These are phyloP conservation scores for Cosmia trapezina DNA, from an alignment of 2,888 invertebrate species.

Conservation along the genomic window DNA sequence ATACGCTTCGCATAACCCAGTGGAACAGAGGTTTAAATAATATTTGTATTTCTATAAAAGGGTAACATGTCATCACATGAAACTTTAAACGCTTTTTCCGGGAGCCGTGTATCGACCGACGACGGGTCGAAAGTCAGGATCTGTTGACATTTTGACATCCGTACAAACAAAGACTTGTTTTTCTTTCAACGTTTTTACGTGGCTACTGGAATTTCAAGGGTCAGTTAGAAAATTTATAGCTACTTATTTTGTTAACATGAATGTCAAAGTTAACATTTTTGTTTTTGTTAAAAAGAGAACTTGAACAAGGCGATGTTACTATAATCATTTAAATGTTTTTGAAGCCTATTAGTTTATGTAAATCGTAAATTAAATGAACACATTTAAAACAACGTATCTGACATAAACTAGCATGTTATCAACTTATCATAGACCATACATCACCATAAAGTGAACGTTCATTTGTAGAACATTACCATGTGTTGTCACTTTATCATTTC, in stretches of 20 bases:
- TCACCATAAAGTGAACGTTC: slow-evolving; percentile 27
- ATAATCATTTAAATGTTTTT: slow-evolving; percentile 1
- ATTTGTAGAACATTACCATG: slow-evolving; percentile 43
- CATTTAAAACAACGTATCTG: slow-evolving; percentile 37
- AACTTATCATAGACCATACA: slow-evolving; percentile 35
- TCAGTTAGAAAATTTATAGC: slow-evolving; percentile 46
- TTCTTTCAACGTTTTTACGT: slow-evolving; percentile 71
- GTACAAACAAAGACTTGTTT: slow-evolving; percentile 78
- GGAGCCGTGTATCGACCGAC: slow-evolving; percentile 65
- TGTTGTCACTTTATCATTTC: slow-evolving; percentile 55
- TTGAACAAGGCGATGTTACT: background rate
- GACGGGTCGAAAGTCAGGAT: slow-evolving; percentile 81
- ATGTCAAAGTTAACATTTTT: background rate
- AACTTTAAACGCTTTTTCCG: slow-evolving; percentile 85
- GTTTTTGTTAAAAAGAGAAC: background rate
- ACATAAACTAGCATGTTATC: slow-evolving; percentile 49
- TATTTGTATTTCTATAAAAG: slow-evolving; percentile 82
- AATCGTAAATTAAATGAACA: slow-evolving; percentile 52
- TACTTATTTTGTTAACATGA: slow-evolving; percentile 22
- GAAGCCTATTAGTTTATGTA: slow-evolving; percentile 15
- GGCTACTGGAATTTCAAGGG: slow-evolving; percentile 76
- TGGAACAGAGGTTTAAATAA: slow-evolving; percentile 70
- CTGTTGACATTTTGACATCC: slow-evolving; percentile 89
- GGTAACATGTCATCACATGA: slow-evolving; percentile 78
- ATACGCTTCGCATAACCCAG: slow-evolving; percentile 42